A percentile compares a stretch with the other conserved stretches of the same genome.
Evolutionary conservation across 2,113 vertebrate genomes (phyloP).

Genomic region (Mesocricetus auratus): DNA sequence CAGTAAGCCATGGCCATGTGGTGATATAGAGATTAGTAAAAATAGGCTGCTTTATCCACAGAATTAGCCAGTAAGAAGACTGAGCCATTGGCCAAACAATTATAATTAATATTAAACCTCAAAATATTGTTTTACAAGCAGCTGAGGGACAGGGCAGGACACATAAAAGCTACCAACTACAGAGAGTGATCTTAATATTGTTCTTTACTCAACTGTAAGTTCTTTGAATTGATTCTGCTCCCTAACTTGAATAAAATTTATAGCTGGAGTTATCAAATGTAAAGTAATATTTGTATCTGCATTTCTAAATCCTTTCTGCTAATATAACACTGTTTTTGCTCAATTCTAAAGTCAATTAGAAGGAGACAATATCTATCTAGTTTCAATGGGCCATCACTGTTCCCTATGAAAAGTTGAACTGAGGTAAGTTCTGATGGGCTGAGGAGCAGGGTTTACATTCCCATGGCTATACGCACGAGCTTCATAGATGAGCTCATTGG

Average conservation of each 20-base stretch:
- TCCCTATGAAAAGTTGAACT: conserved; percentile 19
- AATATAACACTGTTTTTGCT: background rate
- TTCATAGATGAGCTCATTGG: background rate
- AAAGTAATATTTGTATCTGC: background rate
- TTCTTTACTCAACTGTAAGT: background rate
- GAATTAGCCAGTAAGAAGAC: too few species aligned
- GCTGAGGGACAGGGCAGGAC: too few species aligned
- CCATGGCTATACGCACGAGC: background rate
- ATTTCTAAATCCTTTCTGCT: conserved; percentile 18
- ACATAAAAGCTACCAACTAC: too few species aligned
- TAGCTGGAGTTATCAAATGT: background rate
- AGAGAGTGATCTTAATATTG: background rate
- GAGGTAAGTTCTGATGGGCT: background rate
- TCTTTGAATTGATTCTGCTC: background rate
- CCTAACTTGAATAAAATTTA: background rate
- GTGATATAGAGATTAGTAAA: too few species aligned
- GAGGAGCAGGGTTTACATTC: background rate
- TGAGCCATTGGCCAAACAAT: too few species aligned
- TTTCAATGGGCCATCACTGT: background rate
- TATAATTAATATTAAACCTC: too few species aligned
- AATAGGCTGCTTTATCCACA: too few species aligned
- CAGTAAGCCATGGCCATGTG: too few species aligned
- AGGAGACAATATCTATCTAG: background rate
- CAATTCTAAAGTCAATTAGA: background rate
- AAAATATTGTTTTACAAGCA: too few species aligned